These are phyloP conservation scores for Peromyscus nudipes DNA, from an alignment of 2,797 vertebrate species.

Conservation along the genomic window DNA sequence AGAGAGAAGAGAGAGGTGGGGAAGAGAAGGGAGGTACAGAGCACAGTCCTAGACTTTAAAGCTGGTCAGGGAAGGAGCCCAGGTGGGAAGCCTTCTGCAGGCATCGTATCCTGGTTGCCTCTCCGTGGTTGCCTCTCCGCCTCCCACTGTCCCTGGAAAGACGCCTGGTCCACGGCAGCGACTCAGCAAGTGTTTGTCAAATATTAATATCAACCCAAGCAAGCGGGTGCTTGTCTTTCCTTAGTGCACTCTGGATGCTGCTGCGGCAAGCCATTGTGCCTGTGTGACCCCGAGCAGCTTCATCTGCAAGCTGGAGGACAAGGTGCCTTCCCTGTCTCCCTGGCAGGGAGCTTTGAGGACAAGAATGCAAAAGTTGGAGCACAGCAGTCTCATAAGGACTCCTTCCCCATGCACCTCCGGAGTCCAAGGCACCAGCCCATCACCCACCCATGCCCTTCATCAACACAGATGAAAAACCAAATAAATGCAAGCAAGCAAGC, in stretches of 20 bases:
- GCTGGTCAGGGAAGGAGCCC: background rate
- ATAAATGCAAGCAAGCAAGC: background rate
- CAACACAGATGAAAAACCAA: background rate
- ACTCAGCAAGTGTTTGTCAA: constrained; percentile 46
- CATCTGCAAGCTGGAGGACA: background rate
- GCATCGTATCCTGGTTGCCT: background rate
- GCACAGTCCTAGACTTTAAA: background rate
- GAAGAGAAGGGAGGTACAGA: background rate
- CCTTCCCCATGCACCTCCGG: rapidly evolving
- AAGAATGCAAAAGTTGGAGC: background rate
- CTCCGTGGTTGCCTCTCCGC: too few species aligned
- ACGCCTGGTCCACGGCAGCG: background rate
- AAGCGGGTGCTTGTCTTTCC: constrained; percentile 3
- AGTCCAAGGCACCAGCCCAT: background rate
- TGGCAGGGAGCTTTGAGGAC: background rate
- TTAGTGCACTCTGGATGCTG: background rate
- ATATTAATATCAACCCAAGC: background rate
- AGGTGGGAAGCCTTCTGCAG: background rate
- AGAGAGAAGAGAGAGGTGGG: too few species aligned
- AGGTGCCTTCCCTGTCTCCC: background rate
- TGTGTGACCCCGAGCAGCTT: background rate
- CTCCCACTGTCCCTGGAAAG: background rate
- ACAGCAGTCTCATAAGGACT: rapidly evolving
- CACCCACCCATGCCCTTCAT: background rate
- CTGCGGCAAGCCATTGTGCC: background rate